Evolutionary conservation across 2,797 vertebrate genomes (phyloP).

Genomic region (Denticeps clupeoides): DNA sequence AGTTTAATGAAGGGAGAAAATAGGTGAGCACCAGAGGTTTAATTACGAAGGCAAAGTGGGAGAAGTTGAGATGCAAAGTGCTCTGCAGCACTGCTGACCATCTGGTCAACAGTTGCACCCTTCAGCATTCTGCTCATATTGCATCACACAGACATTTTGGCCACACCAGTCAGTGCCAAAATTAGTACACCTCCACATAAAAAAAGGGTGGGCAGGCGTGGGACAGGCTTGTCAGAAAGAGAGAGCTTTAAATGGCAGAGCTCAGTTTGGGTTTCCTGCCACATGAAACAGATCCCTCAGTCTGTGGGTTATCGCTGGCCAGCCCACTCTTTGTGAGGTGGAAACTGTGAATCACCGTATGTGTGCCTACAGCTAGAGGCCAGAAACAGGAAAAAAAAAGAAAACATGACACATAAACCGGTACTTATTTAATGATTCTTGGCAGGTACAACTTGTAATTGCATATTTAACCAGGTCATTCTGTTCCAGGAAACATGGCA

Average conservation of each 20-base stretch:
- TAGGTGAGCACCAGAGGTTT: too few species aligned
- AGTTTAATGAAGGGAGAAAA: too few species aligned
- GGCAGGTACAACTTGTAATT: background rate
- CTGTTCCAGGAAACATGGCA: background rate
- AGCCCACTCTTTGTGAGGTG: conserved; percentile 48
- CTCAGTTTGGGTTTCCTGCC: conserved; percentile 40
- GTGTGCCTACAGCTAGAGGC: conserved; percentile 16
- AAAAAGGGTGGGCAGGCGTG: conserved; percentile 46
- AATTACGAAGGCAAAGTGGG: too few species aligned
- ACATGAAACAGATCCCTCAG: conserved; percentile 51
- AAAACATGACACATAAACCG: too few species aligned
- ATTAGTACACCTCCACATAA: too few species aligned
- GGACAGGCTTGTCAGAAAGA: conserved; percentile 28
- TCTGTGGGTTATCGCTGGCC: conserved; percentile 48
- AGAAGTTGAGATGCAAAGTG: too few species aligned
- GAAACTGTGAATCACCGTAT: conserved; percentile 52
- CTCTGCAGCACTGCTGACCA: too few species aligned
- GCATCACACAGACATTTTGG: too few species aligned
- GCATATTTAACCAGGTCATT: background rate
- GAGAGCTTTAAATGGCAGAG: conserved; percentile 51
- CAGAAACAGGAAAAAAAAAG: too few species aligned
- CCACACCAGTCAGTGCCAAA: too few species aligned
- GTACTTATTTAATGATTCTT: background rate
- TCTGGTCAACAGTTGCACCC: too few species aligned
- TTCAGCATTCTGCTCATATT: too few species aligned